Conservation (phyloP, 2,113 vertebrate genomes). For the Lycaon pictus region DNA sequence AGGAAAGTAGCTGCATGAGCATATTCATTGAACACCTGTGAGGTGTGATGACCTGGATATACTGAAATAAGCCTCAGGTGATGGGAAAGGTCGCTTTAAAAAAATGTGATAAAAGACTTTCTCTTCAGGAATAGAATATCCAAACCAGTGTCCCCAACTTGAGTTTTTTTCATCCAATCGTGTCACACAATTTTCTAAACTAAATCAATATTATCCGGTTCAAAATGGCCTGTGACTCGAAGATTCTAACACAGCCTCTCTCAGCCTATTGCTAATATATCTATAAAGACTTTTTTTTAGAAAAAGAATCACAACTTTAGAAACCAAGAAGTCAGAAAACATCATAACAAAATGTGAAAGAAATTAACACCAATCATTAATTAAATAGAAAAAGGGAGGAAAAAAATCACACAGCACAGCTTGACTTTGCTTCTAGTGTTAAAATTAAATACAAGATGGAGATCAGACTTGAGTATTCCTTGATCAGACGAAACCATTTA, state of each 20-base stretch:
- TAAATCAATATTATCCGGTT: neutral
- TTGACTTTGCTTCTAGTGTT: neutral
- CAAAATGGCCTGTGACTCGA: neutral
- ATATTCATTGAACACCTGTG: neutral
- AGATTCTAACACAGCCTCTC: neutral
- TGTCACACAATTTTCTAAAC: neutral
- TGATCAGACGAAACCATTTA: neutral
- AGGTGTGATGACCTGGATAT: neutral
- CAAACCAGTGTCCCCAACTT: neutral
- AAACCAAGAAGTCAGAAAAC: neutral
- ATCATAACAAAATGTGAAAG: neutral
- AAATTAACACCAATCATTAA: neutral
- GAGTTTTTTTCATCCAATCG: neutral
- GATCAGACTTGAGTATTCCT: neutral
- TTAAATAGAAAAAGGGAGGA: neutral
- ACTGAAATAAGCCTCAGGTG: neutral
- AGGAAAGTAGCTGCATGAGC: neutral
- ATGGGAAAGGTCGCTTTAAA: neutral
- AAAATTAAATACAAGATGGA: neutral
- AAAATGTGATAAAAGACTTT: neutral
- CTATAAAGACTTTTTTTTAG: neutral
- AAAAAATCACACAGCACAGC: neutral
- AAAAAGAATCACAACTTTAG: neutral
- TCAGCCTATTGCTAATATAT: neutral
- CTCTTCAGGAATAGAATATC: constrained; percentile 20